phyloP scores from a whole-genome alignment of 2,113 vertebrate species.

The Mesoclemmys tuberculata region DNA sequence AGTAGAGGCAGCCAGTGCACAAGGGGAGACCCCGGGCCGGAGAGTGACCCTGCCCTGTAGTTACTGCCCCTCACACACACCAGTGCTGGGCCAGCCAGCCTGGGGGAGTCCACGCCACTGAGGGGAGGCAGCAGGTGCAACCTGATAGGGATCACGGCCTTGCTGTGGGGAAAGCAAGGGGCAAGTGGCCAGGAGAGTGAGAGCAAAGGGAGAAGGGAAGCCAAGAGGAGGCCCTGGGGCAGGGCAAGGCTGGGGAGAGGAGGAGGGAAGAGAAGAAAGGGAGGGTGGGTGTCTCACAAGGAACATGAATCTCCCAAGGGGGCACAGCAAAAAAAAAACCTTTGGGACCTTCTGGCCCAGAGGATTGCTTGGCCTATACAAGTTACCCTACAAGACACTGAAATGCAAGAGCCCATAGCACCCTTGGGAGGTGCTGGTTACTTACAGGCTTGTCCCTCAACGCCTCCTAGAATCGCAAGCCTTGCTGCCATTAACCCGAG shows the following conservation, averaged over 20 bases:
- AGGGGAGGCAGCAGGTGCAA: too few species aligned
- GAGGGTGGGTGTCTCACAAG: neutral
- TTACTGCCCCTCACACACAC: neutral
- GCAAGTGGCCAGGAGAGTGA: too few species aligned
- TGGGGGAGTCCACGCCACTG: neutral
- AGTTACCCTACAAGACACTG: too few species aligned
- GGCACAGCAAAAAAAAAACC: neutral
- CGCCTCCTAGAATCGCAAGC: conserved; percentile 88
- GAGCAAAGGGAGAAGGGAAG: neutral
- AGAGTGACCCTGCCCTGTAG: neutral
- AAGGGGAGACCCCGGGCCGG: too few species aligned
- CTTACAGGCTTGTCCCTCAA: conserved; percentile 86
- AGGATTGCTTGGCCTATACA: neutral
- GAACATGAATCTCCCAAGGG: neutral
- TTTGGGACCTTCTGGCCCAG: neutral
- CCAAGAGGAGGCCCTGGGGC: neutral
- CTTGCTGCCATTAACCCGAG: conserved; percentile 95
- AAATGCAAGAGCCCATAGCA: neutral
- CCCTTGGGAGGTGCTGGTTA: conserved; percentile 14
- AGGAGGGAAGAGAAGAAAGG: neutral
- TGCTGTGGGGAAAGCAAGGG: neutral
- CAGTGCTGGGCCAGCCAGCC: too few species aligned
- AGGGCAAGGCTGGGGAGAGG: too few species aligned
- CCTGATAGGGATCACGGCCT: neutral
- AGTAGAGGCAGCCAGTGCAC: neutral